Evolutionary conservation across 2,113 vertebrate species (phyloP), one percentile per base, ranked within the genome.

Genomic region (Nestor notabilis): DNA sequence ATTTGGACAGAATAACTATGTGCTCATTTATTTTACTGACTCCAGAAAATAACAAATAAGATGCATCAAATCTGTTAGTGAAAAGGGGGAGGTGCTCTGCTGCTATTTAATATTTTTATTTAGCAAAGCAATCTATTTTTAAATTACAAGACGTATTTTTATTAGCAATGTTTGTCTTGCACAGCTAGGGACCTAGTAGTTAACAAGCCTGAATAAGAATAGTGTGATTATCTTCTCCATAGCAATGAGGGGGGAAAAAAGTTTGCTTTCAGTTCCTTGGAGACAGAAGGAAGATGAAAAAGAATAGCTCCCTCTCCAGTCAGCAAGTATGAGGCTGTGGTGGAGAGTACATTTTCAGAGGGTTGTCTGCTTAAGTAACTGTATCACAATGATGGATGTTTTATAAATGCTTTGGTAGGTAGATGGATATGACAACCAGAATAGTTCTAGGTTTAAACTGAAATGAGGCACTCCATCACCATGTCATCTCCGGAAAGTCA

Each of bases 391-490:
- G 92, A 97, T 89, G 79, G 85, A 96, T 94, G 79, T 47, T 88
- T 88, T 92, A 74, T 83, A 93, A 94, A 92, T 87, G 55, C 60
- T n/a, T 86, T 68, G 56, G 86, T 92, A 93, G 69, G 72, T 92
- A 96, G 83, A 90, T 50, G 93, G 93, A 92, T 89, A 91, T 89
- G 92, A 97, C 90, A 96, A 95, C 1, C 47, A 71, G 72, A 97
- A 96, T 58, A 84, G 94, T 93, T 92, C 65, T 46, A 63, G 39
- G 44, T 96, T 92, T 94, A 89, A 97, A 69, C 41, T 89, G 74
- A 93, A 97, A 97, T 95, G 83, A 97, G 92, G 53, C 56, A 89
- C 70, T 96, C 74, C 84, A 95, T 95, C 91, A 96, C 61, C 7
- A 24, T 95, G 96, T 95, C 92, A 95, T 89, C 74, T 95, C 44